A percentile compares a stretch with the other conserved stretches of the same genome.
These are phyloP conservation scores for Paralinhomoeus sp. DNA, from an alignment of 2,888 invertebrate genomes.

Conservation along the genomic window DNA sequence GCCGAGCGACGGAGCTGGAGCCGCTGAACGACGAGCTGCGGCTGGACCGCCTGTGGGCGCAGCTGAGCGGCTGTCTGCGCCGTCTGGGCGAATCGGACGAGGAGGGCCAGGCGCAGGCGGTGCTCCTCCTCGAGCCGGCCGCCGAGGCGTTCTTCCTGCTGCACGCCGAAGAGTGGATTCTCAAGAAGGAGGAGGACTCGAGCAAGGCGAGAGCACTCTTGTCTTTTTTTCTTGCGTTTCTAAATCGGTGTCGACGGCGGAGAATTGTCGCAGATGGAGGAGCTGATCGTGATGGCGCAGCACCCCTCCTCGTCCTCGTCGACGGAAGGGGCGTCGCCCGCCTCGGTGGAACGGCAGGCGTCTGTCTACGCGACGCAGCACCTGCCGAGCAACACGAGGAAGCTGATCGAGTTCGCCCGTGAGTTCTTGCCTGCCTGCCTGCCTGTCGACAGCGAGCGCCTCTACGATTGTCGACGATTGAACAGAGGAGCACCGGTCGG, in stretches of 20 bases:
- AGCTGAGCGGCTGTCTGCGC: slow-evolving; percentile 49
- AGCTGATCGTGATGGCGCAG: too few relatives aligned
- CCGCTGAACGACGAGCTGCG: slow-evolving; percentile 36
- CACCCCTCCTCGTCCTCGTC: too few relatives aligned
- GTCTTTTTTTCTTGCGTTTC: background rate
- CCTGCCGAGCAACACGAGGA: slow-evolving; percentile 44
- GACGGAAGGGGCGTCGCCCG: too few relatives aligned
- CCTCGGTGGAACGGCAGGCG: too few relatives aligned
- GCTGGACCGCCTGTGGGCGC: slow-evolving; percentile 41
- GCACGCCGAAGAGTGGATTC: slow-evolving; percentile 40
- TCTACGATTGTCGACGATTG: background rate
- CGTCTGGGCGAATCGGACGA: slow-evolving; percentile 46
- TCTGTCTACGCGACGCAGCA: slow-evolving; percentile 2
- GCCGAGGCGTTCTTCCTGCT: slow-evolving; percentile 75
- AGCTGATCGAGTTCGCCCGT: slow-evolving; percentile 57
- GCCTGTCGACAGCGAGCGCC: background rate
- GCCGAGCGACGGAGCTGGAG: slow-evolving; percentile 46
- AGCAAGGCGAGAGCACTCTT: too few relatives aligned
- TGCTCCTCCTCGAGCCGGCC: slow-evolving; percentile 57
- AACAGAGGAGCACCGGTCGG: slow-evolving; percentile 56
- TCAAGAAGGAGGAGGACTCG: background rate
- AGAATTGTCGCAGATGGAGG: too few relatives aligned
- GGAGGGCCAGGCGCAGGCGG: slow-evolving; percentile 65
- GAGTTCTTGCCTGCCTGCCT: slow-evolving; percentile 6
- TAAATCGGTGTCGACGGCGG: background rate